These are phyloP conservation scores for Coreoperca whiteheadi DNA, from an alignment of 2,113 vertebrate genomes.

Conservation along the genomic window DNA sequence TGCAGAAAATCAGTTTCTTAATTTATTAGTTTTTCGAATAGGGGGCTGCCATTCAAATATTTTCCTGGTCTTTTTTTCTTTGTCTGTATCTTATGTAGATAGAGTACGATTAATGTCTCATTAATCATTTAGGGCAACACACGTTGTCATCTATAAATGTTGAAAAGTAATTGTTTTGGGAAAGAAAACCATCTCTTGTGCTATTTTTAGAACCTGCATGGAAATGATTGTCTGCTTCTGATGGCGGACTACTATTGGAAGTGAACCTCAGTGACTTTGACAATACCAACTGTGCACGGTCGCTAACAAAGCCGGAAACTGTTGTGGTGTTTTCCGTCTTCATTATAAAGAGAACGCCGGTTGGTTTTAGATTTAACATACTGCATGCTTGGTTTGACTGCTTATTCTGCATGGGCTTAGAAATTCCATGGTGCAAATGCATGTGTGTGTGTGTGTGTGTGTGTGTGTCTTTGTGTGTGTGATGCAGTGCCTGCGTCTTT, in stretches of 20 bases:
- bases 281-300: slow-evolving; percentile 13
- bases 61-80: neutral
- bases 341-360: slow-evolving; percentile 23
- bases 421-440: slow-evolving; percentile 10
- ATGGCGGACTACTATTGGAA: neutral
- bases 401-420: slow-evolving; percentile 29
- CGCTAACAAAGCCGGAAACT: slow-evolving; percentile 16
- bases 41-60: neutral
- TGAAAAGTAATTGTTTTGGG: neutral
- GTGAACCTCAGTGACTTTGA: slow-evolving; percentile 22
- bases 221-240: neutral
- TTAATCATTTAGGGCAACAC: slow-evolving; percentile 16
- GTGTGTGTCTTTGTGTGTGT: slow-evolving; percentile 19
- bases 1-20: neutral
- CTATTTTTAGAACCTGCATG: slow-evolving; percentile 7
- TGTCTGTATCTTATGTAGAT: neutral
- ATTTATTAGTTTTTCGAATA: neutral
- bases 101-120: neutral
- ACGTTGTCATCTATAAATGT: slow-evolving; percentile 14
- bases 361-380: slow-evolving; percentile 22
- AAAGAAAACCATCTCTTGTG: neutral
- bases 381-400: slow-evolving; percentile 17
- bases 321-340: slow-evolving; percentile 10
- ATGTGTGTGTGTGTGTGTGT: slow-evolving; percentile 19
- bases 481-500: slow-evolving; percentile 30